Conservation (phyloP, 2,113 vertebrate genomes). For the Strix aluco region DNA sequence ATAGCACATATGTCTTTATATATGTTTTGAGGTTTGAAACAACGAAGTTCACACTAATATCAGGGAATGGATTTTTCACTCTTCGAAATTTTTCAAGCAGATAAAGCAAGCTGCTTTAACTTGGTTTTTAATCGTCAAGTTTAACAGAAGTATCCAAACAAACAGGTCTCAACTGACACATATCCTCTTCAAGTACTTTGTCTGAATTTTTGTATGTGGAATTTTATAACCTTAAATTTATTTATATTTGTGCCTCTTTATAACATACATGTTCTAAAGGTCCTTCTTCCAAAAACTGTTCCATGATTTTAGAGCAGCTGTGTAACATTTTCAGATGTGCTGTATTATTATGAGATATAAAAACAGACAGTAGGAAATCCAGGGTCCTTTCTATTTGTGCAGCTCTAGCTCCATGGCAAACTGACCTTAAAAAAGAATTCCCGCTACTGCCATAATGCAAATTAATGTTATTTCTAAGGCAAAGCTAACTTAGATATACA, state of each 20-base stretch:
- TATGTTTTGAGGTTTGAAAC: not conserved
- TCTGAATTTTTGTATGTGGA: not conserved
- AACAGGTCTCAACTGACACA: not conserved
- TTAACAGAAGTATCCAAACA: not conserved
- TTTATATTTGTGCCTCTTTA: not conserved
- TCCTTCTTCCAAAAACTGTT: not conserved
- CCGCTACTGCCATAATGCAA: not conserved
- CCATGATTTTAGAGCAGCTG: not conserved
- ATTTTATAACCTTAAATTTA: not conserved
- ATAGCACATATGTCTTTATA: not conserved
- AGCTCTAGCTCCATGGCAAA: not conserved
- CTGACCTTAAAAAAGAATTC: not conserved
- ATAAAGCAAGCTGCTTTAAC: not conserved
- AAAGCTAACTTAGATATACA: not conserved
- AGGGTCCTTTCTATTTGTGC: not conserved
- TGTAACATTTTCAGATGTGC: not conserved
- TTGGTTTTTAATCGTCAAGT: not conserved
- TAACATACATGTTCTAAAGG: not conserved
- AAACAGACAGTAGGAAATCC: not conserved
- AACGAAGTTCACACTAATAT: not conserved
- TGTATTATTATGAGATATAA: not conserved
- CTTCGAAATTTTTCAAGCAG: not conserved
- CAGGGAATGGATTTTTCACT: not conserved
- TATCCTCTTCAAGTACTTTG: not conserved
- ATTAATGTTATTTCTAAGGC: not conserved